Evolutionary conservation across 2,113 vertebrate species (phyloP).

Genomic region (Haliaeetus leucogaster): DNA sequence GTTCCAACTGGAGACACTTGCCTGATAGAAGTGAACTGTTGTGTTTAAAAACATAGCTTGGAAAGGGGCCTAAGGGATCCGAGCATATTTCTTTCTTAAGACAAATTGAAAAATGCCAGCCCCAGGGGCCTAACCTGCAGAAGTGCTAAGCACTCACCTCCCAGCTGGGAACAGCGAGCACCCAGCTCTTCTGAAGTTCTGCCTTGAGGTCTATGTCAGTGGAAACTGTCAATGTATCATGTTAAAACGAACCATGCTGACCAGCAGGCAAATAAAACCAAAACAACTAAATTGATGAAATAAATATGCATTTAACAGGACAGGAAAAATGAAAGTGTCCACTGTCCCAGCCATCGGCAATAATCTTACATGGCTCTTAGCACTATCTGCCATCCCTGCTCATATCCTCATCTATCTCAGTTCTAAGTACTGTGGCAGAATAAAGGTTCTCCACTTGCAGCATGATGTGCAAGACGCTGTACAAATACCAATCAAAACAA

Average conservation of each 20-base stretch:
- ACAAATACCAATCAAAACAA: neutral
- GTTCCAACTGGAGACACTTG: neutral
- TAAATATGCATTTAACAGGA: neutral
- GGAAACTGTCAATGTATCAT: neutral
- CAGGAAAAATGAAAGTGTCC: neutral
- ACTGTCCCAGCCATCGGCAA: neutral
- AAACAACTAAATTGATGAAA: neutral
- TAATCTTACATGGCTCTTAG: neutral
- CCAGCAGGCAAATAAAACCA: neutral
- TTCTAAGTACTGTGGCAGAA: neutral
- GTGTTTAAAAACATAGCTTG: neutral
- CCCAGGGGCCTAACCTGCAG: neutral
- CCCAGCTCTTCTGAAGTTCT: neutral
- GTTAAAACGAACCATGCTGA: neutral
- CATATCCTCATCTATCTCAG: neutral
- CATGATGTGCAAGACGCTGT: neutral
- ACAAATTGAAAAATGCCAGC: neutral
- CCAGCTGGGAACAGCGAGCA: neutral
- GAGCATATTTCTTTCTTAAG: neutral
- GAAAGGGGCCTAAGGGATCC: neutral
- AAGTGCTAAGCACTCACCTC: neutral
- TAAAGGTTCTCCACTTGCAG: neutral
- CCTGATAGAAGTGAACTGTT: neutral
- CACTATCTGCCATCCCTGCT: neutral
- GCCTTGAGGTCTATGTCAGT: neutral